A percentile compares a stretch with the other conserved stretches of the same genome.
Evolutionary conservation across 1,140 invertebrate species (phyloP).

Genomic region (Drosophila willistoni): DNA sequence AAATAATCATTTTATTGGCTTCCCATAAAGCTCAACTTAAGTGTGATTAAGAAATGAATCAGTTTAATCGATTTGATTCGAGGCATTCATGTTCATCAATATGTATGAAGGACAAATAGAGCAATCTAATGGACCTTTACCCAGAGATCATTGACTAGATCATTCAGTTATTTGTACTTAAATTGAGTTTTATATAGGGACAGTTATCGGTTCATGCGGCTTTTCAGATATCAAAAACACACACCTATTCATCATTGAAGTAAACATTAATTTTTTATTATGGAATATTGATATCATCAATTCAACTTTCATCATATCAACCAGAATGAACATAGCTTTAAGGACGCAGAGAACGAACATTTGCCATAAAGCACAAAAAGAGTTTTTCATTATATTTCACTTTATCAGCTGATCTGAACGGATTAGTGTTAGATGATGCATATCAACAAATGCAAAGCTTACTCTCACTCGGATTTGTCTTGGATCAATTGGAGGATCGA

Average conservation of each 20-base stretch:
- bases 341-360: slow-evolving; percentile 2
- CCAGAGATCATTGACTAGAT: too few relatives aligned
- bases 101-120: neutral
- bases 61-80: too few relatives aligned
- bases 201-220: neutral
- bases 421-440: slow-evolving; percentile 45
- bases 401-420: slow-evolving; percentile 23
- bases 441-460: slow-evolving; percentile 34
- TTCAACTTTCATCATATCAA: slow-evolving; percentile 12
- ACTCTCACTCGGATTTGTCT: slow-evolving; percentile 25
- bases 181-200: neutral
- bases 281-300: neutral
- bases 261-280: neutral
- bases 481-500: slow-evolving; percentile 37
- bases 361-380: neutral
- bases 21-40: neutral
- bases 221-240: neutral
- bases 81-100: too few relatives aligned
- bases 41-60: neutral
- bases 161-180: neutral
- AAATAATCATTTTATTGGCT: neutral
- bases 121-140: neutral
- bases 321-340: neutral
- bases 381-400: slow-evolving; percentile 23
- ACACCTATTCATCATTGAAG: neutral